A percentile compares a stretch with the other conserved stretches of the same genome.
phyloP scores from a whole-genome alignment of 1,140 invertebrate genomes.

The Orchestia grillus region DNA sequence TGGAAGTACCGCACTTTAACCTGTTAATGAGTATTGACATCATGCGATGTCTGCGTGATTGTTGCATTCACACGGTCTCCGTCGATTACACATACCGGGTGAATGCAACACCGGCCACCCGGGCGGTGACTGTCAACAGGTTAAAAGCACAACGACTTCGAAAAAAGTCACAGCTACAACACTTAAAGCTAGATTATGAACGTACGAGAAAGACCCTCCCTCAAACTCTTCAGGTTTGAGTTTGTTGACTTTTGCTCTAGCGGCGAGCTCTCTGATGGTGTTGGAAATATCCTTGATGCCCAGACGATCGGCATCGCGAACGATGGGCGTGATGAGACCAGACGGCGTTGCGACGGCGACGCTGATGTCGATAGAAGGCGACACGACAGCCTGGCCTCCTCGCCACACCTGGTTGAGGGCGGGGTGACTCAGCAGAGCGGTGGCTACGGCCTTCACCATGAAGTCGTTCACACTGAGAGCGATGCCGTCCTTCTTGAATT shows the following conservation, averaged over 20 bases:
- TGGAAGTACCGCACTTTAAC: not conserved
- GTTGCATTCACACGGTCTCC: too few species aligned
- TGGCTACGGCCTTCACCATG: conserved; percentile 53
- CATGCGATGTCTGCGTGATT: too few species aligned
- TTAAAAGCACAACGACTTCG: not conserved
- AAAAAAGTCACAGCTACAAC: not conserved
- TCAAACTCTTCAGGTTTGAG: conserved; percentile 79
- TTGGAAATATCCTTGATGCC: conserved; percentile 73
- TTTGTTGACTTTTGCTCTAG: conserved; percentile 76
- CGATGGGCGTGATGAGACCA: conserved; percentile 81
- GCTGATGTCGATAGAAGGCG: conserved; percentile 74
- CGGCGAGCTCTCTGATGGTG: conserved; percentile 73
- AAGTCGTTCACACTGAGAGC: conserved; percentile 33
- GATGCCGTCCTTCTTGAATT: conserved; percentile 37
- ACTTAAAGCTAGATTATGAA: not conserved
- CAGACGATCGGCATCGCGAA: conserved; percentile 75
- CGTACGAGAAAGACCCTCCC: conserved; percentile 73
- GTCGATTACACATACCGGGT: too few species aligned
- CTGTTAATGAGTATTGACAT: too few species aligned
- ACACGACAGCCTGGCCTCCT: not conserved
- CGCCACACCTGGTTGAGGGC: conserved; percentile 49
- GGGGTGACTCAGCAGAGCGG: not conserved
- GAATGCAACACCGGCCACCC: too few species aligned
- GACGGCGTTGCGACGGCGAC: conserved; percentile 78
- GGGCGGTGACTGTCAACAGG: too few species aligned